Evolutionary conservation across 2,113 vertebrate species (phyloP).

Genomic region (Rousettus leschenaultii): DNA sequence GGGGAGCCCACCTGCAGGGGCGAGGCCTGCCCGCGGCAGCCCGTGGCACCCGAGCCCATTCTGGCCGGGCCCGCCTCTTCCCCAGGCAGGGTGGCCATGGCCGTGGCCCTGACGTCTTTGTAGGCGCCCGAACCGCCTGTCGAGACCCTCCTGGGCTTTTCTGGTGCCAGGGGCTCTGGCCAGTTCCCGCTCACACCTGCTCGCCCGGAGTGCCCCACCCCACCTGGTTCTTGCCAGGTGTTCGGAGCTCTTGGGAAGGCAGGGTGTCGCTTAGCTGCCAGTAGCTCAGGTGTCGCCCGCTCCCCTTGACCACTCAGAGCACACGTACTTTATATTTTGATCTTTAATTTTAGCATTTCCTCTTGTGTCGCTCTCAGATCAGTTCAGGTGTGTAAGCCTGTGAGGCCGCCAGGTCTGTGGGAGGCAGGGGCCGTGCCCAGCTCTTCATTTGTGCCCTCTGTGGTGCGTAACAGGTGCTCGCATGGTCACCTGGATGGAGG

Average conservation of each 20-base stretch:
- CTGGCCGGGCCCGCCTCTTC: neutral
- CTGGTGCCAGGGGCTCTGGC: fast-evolving
- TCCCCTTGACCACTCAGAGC: neutral
- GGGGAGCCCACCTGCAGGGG: neutral
- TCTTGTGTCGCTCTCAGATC: neutral
- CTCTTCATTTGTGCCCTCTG: fast-evolving
- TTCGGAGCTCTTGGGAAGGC: fast-evolving
- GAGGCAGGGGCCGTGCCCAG: neutral
- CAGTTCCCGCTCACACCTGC: neutral
- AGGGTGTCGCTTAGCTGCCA: fast-evolving
- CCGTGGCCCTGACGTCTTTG: neutral
- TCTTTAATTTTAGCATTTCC: neutral
- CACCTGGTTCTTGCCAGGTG: neutral
- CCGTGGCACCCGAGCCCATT: fast-evolving
- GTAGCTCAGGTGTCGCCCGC: neutral
- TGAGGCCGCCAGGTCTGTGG: neutral
- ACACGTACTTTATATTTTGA: neutral
- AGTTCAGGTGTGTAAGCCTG: neutral
- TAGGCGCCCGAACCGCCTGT: fast-evolving
- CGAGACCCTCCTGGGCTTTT: neutral
- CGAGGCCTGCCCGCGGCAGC: neutral
- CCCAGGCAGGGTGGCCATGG: neutral
- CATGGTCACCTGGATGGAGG: fast-evolving
- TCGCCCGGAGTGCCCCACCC: neutral
- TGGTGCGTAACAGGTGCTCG: fast-evolving